phyloP scores from a whole-genome alignment of 2,797 vertebrate genomes.

The Hoplostethus mediterraneus region DNA sequence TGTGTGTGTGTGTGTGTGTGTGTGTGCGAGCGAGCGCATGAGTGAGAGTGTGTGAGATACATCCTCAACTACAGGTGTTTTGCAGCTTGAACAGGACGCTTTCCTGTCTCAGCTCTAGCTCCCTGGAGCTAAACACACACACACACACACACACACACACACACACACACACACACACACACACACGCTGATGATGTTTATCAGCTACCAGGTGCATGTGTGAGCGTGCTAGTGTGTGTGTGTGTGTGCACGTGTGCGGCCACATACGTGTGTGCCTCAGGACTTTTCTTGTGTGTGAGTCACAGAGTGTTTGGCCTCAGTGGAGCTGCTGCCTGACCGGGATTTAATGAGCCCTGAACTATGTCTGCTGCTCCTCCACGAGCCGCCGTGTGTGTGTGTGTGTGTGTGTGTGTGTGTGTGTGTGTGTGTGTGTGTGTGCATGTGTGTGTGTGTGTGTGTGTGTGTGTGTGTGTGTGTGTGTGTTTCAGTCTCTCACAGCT shows the following conservation, averaged over 20 bases:
- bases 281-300: constrained; percentile 34
- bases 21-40: neutral
- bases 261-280: constrained; percentile 15
- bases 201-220: constrained; percentile 22
- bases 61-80: constrained; percentile 13
- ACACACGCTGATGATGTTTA: neutral
- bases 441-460: constrained; percentile 22
- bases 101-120: neutral
- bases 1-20: constrained; percentile 21
- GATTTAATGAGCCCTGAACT: constrained; percentile 71
- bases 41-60: neutral
- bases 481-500: constrained; percentile 41
- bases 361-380: constrained; percentile 54
- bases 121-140: neutral
- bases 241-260: neutral
- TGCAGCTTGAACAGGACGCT: constrained; percentile 6
- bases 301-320: constrained; percentile 51
- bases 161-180: neutral
- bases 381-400: neutral
- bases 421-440: constrained; percentile 20
- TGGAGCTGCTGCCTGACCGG: constrained; percentile 57
- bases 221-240: no score
- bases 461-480: constrained; percentile 30
- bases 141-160: constrained; percentile 1
- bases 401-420: constrained; percentile 30